These are phyloP conservation scores for Drosophila kohkoa DNA, from an alignment of 1,140 invertebrate genomes.

Conservation along the genomic window DNA sequence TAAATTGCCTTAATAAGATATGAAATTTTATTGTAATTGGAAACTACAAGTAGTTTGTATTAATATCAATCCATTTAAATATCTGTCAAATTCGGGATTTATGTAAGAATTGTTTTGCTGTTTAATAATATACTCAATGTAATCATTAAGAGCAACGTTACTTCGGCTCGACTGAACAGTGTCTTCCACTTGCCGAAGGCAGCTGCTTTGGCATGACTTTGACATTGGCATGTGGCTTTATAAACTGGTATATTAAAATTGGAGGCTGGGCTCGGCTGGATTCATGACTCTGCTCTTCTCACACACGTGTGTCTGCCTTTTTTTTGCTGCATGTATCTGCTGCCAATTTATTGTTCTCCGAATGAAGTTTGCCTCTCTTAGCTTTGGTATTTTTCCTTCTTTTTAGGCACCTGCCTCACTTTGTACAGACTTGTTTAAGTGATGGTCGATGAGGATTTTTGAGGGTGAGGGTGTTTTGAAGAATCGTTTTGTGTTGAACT, in stretches of 20 bases:
- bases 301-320: background rate
- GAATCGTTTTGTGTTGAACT: constrained; percentile 20
- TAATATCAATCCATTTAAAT: background rate
- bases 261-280: constrained; percentile 50
- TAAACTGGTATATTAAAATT: constrained; percentile 59
- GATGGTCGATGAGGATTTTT: background rate
- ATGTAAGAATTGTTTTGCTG: background rate
- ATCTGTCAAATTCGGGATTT: background rate
- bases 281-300: constrained; percentile 16
- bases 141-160: constrained; percentile 17
- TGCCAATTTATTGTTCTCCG: background rate
- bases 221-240: constrained; percentile 55
- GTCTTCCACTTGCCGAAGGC: constrained; percentile 12
- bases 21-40: no score
- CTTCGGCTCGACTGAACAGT: constrained; percentile 1
- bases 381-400: background rate
- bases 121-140: background rate
- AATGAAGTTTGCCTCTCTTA: background rate
- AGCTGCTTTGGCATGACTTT: constrained; percentile 57
- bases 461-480: background rate
- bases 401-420: constrained; percentile 20
- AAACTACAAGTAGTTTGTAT: no score
- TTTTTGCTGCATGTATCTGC: background rate
- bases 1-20: no score
- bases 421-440: background rate